These are phyloP conservation scores for Polyergus mexicanus DNA, from an alignment of 1,140 invertebrate species.

Conservation along the genomic window DNA sequence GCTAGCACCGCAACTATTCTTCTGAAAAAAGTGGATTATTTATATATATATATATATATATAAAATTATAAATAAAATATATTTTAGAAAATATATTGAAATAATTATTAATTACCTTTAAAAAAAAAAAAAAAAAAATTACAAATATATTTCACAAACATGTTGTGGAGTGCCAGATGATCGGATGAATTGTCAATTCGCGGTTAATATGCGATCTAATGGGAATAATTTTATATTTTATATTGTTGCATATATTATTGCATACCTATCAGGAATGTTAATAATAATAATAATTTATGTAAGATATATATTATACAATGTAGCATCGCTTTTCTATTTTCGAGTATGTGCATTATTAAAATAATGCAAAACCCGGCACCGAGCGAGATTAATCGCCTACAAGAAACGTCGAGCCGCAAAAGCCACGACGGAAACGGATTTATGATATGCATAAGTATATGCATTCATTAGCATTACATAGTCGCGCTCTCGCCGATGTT, in stretches of 20 bases:
- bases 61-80: too few species aligned
- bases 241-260: too few species aligned
- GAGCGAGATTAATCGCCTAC: conserved; percentile 32
- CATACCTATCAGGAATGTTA: background rate
- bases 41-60: too few species aligned
- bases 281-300: background rate
- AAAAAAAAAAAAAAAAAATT: background rate
- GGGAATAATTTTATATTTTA: too few species aligned
- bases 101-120: too few species aligned
- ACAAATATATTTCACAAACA: background rate
- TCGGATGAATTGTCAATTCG: too few species aligned
- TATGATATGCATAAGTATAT: conserved; percentile 48
- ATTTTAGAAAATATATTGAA: too few species aligned
- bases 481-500: conserved; percentile 15
- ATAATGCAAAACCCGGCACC: background rate
- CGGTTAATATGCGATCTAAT: too few species aligned
- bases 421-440: conserved; percentile 34
- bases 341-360: background rate
- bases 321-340: background rate
- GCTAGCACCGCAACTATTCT: too few species aligned
- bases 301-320: too few species aligned
- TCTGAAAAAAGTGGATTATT: too few species aligned
- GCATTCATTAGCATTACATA: conserved; percentile 53
- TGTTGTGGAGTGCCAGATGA: too few species aligned
- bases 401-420: conserved; percentile 4